Evolutionary conservation across 2,888 invertebrate species (phyloP), one percentile per base, ranked within the genome.

Genomic region (Dichetophora obliterata): DNA sequence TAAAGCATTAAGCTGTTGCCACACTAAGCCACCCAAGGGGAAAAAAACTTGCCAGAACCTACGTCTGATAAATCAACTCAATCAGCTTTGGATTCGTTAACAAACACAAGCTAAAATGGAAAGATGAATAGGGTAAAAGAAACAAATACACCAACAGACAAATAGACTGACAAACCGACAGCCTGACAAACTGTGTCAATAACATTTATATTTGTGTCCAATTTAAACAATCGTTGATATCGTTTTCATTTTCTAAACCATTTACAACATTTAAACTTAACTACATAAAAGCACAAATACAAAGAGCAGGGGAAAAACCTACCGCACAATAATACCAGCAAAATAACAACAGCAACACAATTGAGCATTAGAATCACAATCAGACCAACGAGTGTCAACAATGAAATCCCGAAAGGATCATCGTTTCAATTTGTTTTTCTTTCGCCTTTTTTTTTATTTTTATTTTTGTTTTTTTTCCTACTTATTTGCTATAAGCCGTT

Each of bases 191-290:
- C 83, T 86, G 85, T 86, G 86, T 86, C 86, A 86, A 86, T 85
- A 86, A 82, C 82, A 83, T 82, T 85, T 85, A 84, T 85, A 84
- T 85, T 84, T 85, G 84, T 85, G 84, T 83, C 82, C 84, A 86
- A 86, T 84, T 85, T 85, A 80, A 80, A 50, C 75, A 77, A 77
- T 71, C 74, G 61, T 61, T 48, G 75, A 76, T 78, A 70, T 78
- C 75, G 78, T 80, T 79, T 81, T 76, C 81, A 84, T 86, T 86
- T 86, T 86, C 85, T 82, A 84, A 86, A 83, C 85, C 86, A 86
- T 86, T 86, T 85, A 85, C 85, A 84, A 80, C 85, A 82, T 86
- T 86, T 86, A 85, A 85, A 84, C 80, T 85, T 85, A 86, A 85
- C 85, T 31, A 43, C 14, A 68, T 16, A 71, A 37, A n/a, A 52